A percentile compares a stretch with the other conserved stretches of the same genome.
Evolutionary conservation across 2,113 vertebrate genomes (phyloP).

Genomic region (Elephantulus edwardii): DNA sequence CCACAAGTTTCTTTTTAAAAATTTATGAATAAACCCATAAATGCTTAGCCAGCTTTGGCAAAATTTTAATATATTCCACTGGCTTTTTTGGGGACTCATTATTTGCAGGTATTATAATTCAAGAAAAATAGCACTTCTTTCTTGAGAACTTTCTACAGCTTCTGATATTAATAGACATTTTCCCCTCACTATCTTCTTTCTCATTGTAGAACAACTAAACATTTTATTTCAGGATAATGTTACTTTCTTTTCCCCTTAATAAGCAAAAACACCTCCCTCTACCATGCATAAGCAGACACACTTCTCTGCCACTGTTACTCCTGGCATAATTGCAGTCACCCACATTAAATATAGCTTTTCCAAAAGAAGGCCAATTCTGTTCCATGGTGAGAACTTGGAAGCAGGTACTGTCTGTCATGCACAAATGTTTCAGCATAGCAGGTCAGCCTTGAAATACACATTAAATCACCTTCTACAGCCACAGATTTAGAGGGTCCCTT

Average conservation of each 20-base stretch:
- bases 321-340: background rate
- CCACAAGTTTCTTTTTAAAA: background rate
- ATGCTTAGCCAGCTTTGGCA: constrained; percentile 3
- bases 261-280: background rate
- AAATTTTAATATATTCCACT: constrained; percentile 4
- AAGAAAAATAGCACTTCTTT: constrained; percentile 33
- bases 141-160: background rate
- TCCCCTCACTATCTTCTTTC: background rate
- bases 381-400: background rate
- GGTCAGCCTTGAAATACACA: background rate
- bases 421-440: background rate
- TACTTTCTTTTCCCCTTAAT: background rate
- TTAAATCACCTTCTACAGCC: background rate
- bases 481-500: background rate
- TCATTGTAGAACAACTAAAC: background rate
- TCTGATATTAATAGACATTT: background rate
- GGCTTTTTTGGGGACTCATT: background rate
- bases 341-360: constrained; percentile 20
- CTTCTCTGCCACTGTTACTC: background rate
- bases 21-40: background rate
- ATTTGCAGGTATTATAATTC: constrained; percentile 26
- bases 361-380: background rate
- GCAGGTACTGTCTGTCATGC: background rate
- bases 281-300: background rate
- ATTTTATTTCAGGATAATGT: background rate